Base-by-base conservation (phyloP, 2,797 vertebrate species). In the Cyprinella venusta region DNA sequence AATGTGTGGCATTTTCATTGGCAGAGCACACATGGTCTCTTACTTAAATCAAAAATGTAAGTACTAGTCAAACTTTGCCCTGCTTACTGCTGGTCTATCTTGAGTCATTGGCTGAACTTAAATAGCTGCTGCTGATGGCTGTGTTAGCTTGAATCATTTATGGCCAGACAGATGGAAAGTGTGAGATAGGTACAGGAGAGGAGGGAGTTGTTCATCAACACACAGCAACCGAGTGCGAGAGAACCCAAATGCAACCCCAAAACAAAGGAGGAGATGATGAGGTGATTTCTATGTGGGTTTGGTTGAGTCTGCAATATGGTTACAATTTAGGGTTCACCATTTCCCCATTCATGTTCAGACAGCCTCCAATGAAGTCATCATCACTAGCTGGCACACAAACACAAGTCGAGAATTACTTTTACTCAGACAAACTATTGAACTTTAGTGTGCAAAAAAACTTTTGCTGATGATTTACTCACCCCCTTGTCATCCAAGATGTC, bases 61-160 rank as follows among this genome's bases (percentile, higher is more conserved):
- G 26, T 4, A 45, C 45, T 45, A 18, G 42, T 45, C 38, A n/a
- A 82, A 50, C 45, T 65, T 36, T 75, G 71, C 6, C 45, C 80
- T 67, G 56, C 56, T 63, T 74, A 10, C 68, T 19, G 33, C 45
- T 19, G 61, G 15, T 65, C 69, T 81, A 74, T 82, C 45, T 75
- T 67, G 59, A 82, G 70, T 75, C 59, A 15, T 33, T 40, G 54
- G 74, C 59, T 9, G 84, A 79, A 67, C 85, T 84, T 70, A 88
- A 91, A 86, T 59, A 85, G 85, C 70, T 80, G 74, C 78, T 70
- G 80, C 21, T 72, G 36, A 50, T 82, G 48, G 45, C 48, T 79
- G 70, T 78, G 81, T 69, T 87, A 79, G 88, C 16, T 76, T 92
- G 92, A 94, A 87, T 92, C 92, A 93, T 90, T 91, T 88, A 86